Base-by-base conservation (phyloP, 2,888 invertebrate species). In the Masnerella sp. region DNA sequence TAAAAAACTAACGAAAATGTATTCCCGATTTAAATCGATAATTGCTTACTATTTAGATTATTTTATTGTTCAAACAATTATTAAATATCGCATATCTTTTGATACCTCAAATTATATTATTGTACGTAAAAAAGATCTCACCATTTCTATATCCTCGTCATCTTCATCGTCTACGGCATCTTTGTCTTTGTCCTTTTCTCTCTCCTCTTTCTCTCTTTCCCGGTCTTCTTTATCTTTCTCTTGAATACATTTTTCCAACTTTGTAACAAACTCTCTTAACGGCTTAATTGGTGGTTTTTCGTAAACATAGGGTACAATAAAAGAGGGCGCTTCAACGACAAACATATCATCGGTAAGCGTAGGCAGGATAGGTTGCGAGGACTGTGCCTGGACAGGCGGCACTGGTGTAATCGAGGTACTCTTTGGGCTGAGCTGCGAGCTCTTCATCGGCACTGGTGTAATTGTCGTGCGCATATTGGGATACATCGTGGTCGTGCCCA, bases 261-360 rank as follows among this genome's bases (percentile, higher is more conserved):
- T 89, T 28, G 89, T 89, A 22, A 95, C 91, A 84, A 93, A 93
- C 76, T 93, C 92, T 84, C 92, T 93, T 74, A 96, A 90, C 64
- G 93, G 93, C 81, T 93, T 92, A 3, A 93, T 87, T 0, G 96
- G 95, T 7, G 96, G 95, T 85, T 96, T 96, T 85, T 96, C 96
- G 88, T 96, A 96, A 15, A 96, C 95, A 85, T 96, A 96, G 43
- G 96, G 96, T 8, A 96, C 96, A 84, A 96, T 96, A 84, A 96
- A 96, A 15, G 96, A 96, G 4, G 96, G 96, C 20, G 96, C 96
- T 88, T 96, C 96, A 7, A 96, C 93, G 8, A 96, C 96, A 86
- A 94, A 96, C 94, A 96, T 96, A 81, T 96, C 96, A 85, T 96
- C 96, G 14, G 96, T 96, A 17, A 96, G 87, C 5, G 95, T 94